Evolutionary conservation across 2,797 vertebrate species (phyloP).

Genomic region (Spinus pinus): DNA sequence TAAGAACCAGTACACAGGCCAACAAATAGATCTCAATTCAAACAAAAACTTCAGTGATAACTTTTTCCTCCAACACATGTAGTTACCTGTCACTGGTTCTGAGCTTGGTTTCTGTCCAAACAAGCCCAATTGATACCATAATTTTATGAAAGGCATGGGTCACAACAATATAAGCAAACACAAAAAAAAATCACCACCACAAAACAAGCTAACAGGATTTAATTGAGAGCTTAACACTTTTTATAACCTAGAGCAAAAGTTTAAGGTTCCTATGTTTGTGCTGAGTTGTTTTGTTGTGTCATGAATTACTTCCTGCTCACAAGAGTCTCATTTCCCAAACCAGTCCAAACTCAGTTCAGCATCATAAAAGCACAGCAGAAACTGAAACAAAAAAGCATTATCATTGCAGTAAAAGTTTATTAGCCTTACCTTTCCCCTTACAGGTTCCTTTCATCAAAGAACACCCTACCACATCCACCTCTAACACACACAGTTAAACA

Average conservation of each 20-base stretch:
- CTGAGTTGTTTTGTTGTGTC: not conserved
- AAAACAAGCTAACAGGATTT: not conserved
- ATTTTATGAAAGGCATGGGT: not conserved
- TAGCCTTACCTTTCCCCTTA: not conserved
- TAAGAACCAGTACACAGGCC: not conserved
- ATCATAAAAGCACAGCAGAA: not conserved
- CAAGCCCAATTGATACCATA: not conserved
- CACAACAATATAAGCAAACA: fast-evolving
- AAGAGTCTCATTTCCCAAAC: not conserved
- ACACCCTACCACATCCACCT: not conserved
- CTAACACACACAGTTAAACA: not conserved
- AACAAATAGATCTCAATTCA: not conserved
- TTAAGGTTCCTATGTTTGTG: not conserved
- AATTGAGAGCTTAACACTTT: not conserved
- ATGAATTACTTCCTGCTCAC: not conserved
- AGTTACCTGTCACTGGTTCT: not conserved
- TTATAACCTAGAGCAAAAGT: not conserved
- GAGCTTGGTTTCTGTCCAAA: not conserved
- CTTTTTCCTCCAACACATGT: not conserved
- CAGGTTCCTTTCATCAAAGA: not conserved
- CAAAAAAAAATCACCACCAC: not conserved
- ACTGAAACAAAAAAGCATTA: not conserved
- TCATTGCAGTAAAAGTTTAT: not conserved
- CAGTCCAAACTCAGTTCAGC: not conserved
- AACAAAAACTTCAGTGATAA: not conserved